These are phyloP conservation scores for Rhea pennata DNA, from an alignment of 2,113 vertebrate genomes.

Conservation along the genomic window DNA sequence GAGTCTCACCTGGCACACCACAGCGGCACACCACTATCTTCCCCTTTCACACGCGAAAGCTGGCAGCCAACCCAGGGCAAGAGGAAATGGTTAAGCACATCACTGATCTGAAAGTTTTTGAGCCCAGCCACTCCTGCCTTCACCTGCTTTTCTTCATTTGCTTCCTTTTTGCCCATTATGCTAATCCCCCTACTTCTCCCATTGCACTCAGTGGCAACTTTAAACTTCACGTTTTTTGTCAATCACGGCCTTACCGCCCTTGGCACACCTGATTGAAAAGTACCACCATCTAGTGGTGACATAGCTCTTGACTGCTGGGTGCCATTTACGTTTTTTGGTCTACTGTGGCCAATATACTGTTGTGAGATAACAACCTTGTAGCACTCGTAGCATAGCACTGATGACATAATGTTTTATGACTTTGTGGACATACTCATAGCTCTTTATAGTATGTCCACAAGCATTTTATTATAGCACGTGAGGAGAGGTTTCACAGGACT, in stretches of 20 bases:
- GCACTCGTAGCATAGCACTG: rapidly evolving
- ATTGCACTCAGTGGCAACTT: neutral
- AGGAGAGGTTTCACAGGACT: conserved; percentile 12
- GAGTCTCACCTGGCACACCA: neutral
- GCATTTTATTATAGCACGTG: neutral
- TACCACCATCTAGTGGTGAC: neutral
- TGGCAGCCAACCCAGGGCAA: rapidly evolving
- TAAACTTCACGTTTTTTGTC: neutral
- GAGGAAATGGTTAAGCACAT: neutral
- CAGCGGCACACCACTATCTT: neutral
- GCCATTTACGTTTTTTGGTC: neutral
- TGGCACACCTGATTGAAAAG: neutral
- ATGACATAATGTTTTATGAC: neutral
- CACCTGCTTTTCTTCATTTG: neutral
- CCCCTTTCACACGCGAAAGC: neutral
- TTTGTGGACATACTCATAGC: neutral
- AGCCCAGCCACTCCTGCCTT: neutral
- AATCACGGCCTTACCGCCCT: neutral
- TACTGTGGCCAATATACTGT: neutral
- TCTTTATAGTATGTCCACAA: neutral
- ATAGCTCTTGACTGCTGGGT: neutral
- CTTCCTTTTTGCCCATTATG: neutral
- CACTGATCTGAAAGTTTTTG: neutral
- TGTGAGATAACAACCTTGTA: neutral
- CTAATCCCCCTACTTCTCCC: neutral